Conservation (phyloP, 2,113 vertebrate genomes). For the Cairina moschata region DNA sequence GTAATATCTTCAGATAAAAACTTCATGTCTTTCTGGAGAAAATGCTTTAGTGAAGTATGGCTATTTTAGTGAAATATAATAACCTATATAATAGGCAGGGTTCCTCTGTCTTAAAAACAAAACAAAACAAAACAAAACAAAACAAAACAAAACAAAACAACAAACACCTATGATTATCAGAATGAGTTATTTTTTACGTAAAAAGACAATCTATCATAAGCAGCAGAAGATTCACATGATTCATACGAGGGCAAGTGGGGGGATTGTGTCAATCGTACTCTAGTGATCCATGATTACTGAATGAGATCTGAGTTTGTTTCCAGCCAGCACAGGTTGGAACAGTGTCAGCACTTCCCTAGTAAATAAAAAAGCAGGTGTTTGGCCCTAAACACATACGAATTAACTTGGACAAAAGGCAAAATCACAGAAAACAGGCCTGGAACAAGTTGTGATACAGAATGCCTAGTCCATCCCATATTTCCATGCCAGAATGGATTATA, state of each 20-base stretch:
- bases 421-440: neutral
- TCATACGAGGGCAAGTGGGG: neutral
- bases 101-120: neutral
- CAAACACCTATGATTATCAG: neutral
- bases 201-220: neutral
- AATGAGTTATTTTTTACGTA: neutral
- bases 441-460: neutral
- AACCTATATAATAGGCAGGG: neutral
- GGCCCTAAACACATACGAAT: neutral
- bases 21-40: neutral
- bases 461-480: neutral
- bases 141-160: neutral
- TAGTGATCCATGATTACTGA: neutral
- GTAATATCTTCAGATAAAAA: neutral
- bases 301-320: neutral
- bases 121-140: neutral
- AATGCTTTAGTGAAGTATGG: neutral
- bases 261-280: neutral
- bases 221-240: neutral
- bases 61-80: neutral
- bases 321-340: neutral
- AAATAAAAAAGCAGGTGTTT: neutral
- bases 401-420: neutral
- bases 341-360: neutral
- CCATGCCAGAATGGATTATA: neutral